Evolutionary conservation across 2,113 vertebrate genomes (phyloP).

Genomic region (Herpetotheres cachinnans): DNA sequence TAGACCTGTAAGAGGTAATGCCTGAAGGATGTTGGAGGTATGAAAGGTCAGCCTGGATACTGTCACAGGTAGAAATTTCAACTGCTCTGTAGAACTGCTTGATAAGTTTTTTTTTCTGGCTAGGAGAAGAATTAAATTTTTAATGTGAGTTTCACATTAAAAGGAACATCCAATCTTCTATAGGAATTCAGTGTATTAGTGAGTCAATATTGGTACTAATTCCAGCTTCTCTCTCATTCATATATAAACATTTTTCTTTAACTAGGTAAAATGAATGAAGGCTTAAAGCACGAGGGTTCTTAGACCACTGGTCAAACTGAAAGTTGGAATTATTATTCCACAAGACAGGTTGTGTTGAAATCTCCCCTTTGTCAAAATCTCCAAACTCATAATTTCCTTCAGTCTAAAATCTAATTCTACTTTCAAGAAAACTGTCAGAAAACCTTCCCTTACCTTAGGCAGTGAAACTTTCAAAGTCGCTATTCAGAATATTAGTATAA

Average conservation of each 20-base stretch:
- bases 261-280: neutral
- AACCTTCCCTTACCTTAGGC: neutral
- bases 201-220: neutral
- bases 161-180: neutral
- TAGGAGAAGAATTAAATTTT: neutral
- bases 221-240: neutral
- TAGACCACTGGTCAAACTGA: neutral
- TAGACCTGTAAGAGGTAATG: neutral
- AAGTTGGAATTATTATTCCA: neutral
- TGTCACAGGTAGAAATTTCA: neutral
- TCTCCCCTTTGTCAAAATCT: neutral
- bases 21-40: neutral
- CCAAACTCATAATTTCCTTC: neutral
- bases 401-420: neutral
- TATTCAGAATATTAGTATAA: neutral
- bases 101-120: neutral
- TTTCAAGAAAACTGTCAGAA: neutral
- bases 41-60: neutral
- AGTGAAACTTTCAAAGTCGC: neutral
- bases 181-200: neutral
- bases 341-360: neutral
- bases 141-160: neutral
- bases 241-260: neutral
- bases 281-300: neutral
- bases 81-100: neutral